Evolutionary conservation across 2,113 vertebrate genomes (phyloP).

Genomic region (Silurus asotus): DNA sequence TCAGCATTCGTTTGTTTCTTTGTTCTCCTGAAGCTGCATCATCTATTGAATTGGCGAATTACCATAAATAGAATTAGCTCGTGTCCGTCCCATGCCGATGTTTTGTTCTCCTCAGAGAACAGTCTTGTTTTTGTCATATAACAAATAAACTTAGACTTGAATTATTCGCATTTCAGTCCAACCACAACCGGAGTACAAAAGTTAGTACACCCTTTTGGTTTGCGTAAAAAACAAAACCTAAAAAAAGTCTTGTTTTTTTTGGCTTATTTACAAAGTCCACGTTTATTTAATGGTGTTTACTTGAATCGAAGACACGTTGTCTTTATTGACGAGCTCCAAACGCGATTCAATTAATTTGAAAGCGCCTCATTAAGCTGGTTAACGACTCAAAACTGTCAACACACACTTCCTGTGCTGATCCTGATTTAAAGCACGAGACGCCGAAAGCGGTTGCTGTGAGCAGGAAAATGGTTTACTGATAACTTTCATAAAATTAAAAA

Average conservation of each 20-base stretch:
- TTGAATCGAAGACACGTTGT: not conserved
- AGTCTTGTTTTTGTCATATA: not conserved
- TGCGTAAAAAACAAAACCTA: not conserved
- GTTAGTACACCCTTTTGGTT: not conserved
- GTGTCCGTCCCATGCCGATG: not conserved
- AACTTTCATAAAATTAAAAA: not conserved
- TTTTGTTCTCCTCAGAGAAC: not conserved
- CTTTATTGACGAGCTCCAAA: not conserved
- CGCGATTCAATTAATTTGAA: not conserved
- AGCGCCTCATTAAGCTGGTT: not conserved
- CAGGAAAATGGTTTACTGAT: not conserved
- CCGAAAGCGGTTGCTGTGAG: not conserved
- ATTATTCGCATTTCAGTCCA: not conserved
- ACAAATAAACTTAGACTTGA: not conserved
- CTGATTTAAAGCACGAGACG: conserved; percentile 12
- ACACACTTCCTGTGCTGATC: not conserved
- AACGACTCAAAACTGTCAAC: not conserved
- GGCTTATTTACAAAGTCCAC: not conserved
- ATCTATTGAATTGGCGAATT: not conserved
- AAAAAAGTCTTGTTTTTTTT: not conserved
- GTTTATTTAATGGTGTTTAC: not conserved
- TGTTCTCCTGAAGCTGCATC: not conserved
- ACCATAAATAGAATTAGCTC: not conserved
- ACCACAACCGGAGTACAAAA: not conserved
- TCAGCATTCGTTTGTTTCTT: not conserved